Percentiles rank a stretch among this genome's conserved stretches.
Conservation (phyloP, 23 tunicate genomes). For the Styela clava region DNA sequence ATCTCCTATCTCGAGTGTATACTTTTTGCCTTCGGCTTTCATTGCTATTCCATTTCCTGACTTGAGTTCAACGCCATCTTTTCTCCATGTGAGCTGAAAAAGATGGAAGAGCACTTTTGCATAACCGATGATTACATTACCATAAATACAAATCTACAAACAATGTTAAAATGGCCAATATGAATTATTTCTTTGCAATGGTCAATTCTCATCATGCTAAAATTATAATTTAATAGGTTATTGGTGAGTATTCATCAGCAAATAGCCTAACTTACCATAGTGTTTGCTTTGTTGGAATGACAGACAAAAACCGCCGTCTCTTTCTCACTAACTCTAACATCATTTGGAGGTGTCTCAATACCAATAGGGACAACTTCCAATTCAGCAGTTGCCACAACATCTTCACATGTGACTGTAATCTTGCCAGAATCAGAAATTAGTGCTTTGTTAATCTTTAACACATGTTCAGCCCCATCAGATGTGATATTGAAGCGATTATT, state of each 20-base stretch:
- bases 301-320: slow-evolving; percentile 71
- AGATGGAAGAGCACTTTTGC: not conserved
- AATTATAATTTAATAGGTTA: no score
- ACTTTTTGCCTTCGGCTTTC: slow-evolving; percentile 41
- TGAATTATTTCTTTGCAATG: no score
- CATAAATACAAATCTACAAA: not conserved
- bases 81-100: slow-evolving; percentile 57
- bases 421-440: slow-evolving; percentile 35
- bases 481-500: slow-evolving; percentile 23
- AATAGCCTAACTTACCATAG: slow-evolving; percentile 51
- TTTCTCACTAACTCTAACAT: slow-evolving; percentile 35
- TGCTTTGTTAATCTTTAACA: slow-evolving; percentile 41
- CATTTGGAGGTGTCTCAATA: slow-evolving; percentile 56
- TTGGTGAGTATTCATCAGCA: no score
- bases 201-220: no score
- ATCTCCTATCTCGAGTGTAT: slow-evolving; percentile 32
- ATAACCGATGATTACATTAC: not conserved
- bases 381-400: slow-evolving; percentile 25
- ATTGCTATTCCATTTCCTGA: slow-evolving; percentile 22
- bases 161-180: no score
- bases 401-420: slow-evolving; percentile 54
- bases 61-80: slow-evolving; percentile 34
- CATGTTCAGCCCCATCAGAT: slow-evolving; percentile 39
- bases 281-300: slow-evolving; percentile 66
- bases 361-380: slow-evolving; percentile 62